Base-by-base conservation (phyloP, 2,888 invertebrate genomes). In the Yponomeuta cagnagella region DNA sequence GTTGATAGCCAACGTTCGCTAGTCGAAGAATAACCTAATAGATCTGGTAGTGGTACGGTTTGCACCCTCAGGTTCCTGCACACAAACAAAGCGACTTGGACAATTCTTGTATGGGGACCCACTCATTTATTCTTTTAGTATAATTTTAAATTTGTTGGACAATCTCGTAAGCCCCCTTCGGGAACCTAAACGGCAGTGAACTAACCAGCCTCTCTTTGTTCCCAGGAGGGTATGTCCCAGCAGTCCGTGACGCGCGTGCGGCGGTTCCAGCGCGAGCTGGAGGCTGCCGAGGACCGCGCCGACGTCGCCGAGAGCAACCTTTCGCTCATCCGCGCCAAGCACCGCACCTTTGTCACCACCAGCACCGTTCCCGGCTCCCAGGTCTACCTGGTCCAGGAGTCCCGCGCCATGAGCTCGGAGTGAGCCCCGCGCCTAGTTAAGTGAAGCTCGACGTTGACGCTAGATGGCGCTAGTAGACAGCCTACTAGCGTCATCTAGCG, bases 241-340 rank as follows among this genome's bases (percentile, higher is more conserved):
- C 97, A 97, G 92, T 97, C 96, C 91, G 96, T 98, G 80, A 98
- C 98, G 87, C 95, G 98, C 87, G 98, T 98, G 79, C 97, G 98
- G 89, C 96, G 98, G 93, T 98, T 98, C 98, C 98, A 99, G 92
- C 96, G 98, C 82, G 98, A 99, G 93, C 93, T 99, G 87, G 98
- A 99, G 89, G 98, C 98, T 71, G 98, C 98, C 77, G 98, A 99
- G 90, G 98, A 98, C 90, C 97, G 98, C 80, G 98, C 98, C 80
- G 98, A 98, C 82, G 95, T 95, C 79, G 98, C 98, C 79, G 98
- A 98, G 93, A 97, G 96, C 94, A 98, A 97, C 92, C 94, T 98
- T 88, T 96, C 96, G 80, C 94, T 98, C 90, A 98, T 98, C 94
- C 96, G 98, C 83, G 98, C 98, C 93, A 98, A 99, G 94, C 98